Conservation (phyloP, 2,888 invertebrate species). For the Biston betularia region DNA sequence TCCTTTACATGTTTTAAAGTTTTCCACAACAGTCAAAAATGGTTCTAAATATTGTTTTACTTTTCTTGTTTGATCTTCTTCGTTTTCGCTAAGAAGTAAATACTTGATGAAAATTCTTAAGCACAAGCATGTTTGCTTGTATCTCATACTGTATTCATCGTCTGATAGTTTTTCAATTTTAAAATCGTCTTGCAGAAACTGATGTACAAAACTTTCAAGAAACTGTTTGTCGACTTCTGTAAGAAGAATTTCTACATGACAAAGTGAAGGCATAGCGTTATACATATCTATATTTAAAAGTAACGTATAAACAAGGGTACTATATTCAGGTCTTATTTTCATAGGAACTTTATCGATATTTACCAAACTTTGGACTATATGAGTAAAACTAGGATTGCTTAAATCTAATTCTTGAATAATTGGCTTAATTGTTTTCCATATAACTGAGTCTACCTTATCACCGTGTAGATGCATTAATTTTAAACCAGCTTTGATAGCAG, state of each 20-base stretch:
- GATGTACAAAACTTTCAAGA: slow-evolving; percentile 46
- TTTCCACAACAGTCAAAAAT: slow-evolving; percentile 53
- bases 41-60: slow-evolving; percentile 49
- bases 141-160: slow-evolving; percentile 1
- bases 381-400: slow-evolving; percentile 32
- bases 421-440: slow-evolving; percentile 59
- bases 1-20: slow-evolving; percentile 4
- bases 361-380: slow-evolving; percentile 17
- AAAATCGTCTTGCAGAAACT: slow-evolving; percentile 47
- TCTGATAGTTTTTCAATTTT: slow-evolving; percentile 33
- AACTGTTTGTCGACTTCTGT: slow-evolving; percentile 48
- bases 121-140: slow-evolving; percentile 35
- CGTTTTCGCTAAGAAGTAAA: slow-evolving; percentile 53
- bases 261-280: slow-evolving; percentile 47
- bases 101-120: slow-evolving; percentile 58
- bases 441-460: slow-evolving; percentile 41
- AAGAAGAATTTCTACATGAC: slow-evolving; percentile 50
- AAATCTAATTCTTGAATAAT: slow-evolving; percentile 51
- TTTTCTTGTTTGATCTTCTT: slow-evolving; percentile 48
- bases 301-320: slow-evolving; percentile 50
- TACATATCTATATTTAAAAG: slow-evolving; percentile 42
- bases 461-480: slow-evolving; percentile 45
- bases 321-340: slow-evolving; percentile 58
- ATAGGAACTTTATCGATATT: slow-evolving; percentile 44
- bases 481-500: slow-evolving; percentile 54